Conservation (phyloP, 2,113 vertebrate genomes). For the Clarias magur region DNA sequence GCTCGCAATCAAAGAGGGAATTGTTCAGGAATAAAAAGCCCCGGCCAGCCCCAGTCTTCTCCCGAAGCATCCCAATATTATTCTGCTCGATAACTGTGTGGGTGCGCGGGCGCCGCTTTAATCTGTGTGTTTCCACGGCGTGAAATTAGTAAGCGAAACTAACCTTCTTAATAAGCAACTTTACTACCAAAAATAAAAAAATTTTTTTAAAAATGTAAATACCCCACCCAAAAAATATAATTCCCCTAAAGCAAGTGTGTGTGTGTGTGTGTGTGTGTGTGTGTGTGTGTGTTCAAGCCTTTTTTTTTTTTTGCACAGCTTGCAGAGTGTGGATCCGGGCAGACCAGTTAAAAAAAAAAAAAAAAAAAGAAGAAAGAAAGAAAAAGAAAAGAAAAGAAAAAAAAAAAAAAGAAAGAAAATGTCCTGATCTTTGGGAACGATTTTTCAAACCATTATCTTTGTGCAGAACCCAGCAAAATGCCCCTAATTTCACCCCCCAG, state of each 20-base stretch:
- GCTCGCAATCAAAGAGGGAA: slow-evolving; percentile 30
- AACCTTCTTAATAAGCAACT: slow-evolving; percentile 23
- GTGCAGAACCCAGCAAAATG: slow-evolving; percentile 20
- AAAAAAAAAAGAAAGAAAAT: background rate
- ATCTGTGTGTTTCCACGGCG: background rate
- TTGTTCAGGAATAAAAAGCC: slow-evolving; percentile 59
- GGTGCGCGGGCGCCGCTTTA: slow-evolving; percentile 7
- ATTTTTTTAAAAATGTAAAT: background rate
- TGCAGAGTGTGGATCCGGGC: background rate
- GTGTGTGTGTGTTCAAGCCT: background rate
- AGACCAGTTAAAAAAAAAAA: background rate
- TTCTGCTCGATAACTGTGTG: background rate
- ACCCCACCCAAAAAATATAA: slow-evolving; percentile 43
- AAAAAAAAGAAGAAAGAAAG: background rate
- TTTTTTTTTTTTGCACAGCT: slow-evolving; percentile 2
- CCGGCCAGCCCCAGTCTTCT: slow-evolving; percentile 46
- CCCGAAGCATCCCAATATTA: background rate
- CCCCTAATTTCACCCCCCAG: background rate
- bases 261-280: no score
- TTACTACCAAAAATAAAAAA: slow-evolving; percentile 8
- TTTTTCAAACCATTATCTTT: background rate
- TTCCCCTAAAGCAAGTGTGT: slow-evolving; percentile 10
- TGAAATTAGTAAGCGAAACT: slow-evolving; percentile 32
- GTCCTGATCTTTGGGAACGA: slow-evolving; percentile 1
- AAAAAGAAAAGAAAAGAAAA: background rate